Base-by-base conservation (phyloP, 1,140 invertebrate species). In the Drosophila bipectinata region DNA sequence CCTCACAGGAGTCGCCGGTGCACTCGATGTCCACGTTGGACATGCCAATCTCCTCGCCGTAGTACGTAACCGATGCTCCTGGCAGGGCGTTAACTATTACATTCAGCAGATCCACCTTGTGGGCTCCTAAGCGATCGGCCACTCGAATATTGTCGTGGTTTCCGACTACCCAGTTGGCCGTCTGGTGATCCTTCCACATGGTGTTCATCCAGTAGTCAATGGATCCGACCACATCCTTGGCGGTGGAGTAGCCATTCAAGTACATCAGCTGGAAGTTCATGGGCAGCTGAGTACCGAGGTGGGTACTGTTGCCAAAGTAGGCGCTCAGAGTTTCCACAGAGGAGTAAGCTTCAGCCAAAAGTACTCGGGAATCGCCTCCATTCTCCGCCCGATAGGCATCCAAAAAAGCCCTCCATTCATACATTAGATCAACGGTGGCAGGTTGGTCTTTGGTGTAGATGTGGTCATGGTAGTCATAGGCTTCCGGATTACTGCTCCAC, bases 11-110 rank as follows among this genome's bases (percentile, higher is more conserved):
- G 73, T 93, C 94, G 4, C 93, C 92, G 5, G 93, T 87, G 90
- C 92, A 95, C 9, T 91, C 83, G 0, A 93, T 91, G 1, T 72
- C 58, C 4, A 93, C 94, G 90, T 97, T 94, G 18, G 93, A 89
- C 95, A 97, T 97, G 1, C 95, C 96, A 24, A 97, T 94, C 92
- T 97, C 97, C 90, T 97, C 96, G 5, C 96, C 96, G 92, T 97
- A 95, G 89, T 97, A 97, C 57, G 94, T 94, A 1, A 97, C 93
- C 1, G 94, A 93, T 8, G 95, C 94, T 0, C 96, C 96, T 10
- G 96, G 95, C 18, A 97, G 79, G 0, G 96, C 74, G 34, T 96
- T 90, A 3, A 94, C 93, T 26, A 97, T 91, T 91, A 96, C 94
- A 71, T 95, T 94, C 12, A 96, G 87, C 0, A 93, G 93, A 85